phyloP scores from a whole-genome alignment of 2,888 invertebrate species.

The Cantharis nigra region DNA sequence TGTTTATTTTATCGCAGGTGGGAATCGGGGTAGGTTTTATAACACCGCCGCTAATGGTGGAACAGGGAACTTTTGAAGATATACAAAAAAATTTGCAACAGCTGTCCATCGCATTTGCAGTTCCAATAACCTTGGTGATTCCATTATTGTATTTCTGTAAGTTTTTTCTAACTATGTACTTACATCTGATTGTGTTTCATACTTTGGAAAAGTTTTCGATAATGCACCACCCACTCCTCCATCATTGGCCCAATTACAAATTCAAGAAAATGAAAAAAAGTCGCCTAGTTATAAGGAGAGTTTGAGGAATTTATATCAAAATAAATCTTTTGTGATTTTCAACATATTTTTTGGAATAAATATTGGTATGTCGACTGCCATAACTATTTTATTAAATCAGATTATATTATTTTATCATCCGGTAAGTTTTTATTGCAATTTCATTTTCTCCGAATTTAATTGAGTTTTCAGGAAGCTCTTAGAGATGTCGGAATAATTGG shows the following conservation, averaged over 20 bases:
- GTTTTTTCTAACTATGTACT: not conserved
- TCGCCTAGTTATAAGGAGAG: not conserved
- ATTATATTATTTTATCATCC: constrained; percentile 61
- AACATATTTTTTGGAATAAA: constrained; percentile 21
- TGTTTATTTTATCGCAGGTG: not conserved
- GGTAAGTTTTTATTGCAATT: constrained; percentile 46
- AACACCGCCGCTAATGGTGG: constrained; percentile 62
- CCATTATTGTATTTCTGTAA: not conserved
- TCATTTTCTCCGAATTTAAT: constrained; percentile 3
- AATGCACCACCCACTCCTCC: not conserved
- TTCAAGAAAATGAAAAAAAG: not conserved
- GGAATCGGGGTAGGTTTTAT: constrained; percentile 87
- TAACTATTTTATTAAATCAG: constrained; percentile 60
- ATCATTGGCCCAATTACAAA: not conserved
- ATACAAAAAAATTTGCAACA: constrained; percentile 63
- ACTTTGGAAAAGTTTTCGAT: not conserved
- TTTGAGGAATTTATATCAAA: not conserved
- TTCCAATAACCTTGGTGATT: not conserved
- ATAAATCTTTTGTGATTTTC: not conserved
- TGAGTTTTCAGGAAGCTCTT: not conserved
- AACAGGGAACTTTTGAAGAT: constrained; percentile 59
- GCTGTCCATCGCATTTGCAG: not conserved
- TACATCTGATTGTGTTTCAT: not conserved
- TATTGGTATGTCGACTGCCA: constrained; percentile 55
- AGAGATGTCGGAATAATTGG: not conserved